phyloP scores from a whole-genome alignment of 2,113 vertebrate species.

The Aramus guarauna region DNA sequence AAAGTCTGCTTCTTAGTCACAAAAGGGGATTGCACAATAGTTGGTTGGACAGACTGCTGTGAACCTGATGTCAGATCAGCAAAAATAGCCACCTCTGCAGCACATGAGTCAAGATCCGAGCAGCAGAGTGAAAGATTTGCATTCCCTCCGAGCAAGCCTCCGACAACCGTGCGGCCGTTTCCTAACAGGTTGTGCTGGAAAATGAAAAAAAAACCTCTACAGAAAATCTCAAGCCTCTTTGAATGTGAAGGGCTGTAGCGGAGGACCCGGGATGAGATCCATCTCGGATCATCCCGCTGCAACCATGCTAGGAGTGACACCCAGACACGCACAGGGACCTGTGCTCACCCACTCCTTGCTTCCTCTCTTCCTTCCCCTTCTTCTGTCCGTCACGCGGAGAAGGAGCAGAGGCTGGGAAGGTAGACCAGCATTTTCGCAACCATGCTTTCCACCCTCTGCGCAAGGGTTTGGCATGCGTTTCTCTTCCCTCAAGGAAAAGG shows the following conservation, averaged over 20 bases:
- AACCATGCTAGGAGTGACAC: background rate
- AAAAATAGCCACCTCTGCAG: constrained; percentile 72
- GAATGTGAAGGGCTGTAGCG: background rate
- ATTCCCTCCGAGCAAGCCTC: background rate
- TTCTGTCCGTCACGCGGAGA: rapidly evolving
- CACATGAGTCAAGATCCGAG: constrained; percentile 18
- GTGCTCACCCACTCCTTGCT: background rate
- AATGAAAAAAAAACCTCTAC: background rate
- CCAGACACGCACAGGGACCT: rapidly evolving
- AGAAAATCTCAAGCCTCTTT: background rate
- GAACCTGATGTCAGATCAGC: constrained; percentile 74
- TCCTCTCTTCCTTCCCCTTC: background rate
- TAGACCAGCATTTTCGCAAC: background rate
- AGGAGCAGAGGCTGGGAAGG: background rate
- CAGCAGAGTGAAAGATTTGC: background rate
- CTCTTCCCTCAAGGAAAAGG: background rate
- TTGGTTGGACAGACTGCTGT: constrained; percentile 47
- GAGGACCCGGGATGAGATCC: background rate
- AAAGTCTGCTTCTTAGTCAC: constrained; percentile 66
- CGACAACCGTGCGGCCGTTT: rapidly evolving
- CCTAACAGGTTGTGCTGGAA: constrained; percentile 31
- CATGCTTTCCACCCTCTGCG: rapidly evolving
- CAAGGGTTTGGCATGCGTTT: background rate
- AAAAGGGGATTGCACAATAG: constrained; percentile 33
- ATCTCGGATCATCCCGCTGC: background rate